Base-by-base conservation (phyloP, 2,797 vertebrate genomes). In the Phoxinus dragarum region DNA sequence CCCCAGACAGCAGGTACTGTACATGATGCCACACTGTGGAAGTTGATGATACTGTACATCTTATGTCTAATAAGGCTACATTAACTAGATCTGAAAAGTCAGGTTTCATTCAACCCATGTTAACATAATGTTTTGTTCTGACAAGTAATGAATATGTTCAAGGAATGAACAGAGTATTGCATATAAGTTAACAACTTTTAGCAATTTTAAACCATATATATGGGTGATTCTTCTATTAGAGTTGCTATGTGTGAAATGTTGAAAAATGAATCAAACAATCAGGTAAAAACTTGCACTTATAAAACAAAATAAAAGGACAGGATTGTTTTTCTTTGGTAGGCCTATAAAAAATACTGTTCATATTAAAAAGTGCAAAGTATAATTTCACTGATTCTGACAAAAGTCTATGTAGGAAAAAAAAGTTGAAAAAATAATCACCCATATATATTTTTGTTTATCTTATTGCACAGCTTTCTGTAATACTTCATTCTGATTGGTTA, bases 1-100 rank as follows among this genome's bases (percentile, higher is more conserved):
- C 97, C 98, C 27, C 93, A 98, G 93, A 97, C 97, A 93, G 95
- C 98, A 97, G 98, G 98, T 99, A 97, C 89, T 84, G 52, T 12
- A 67, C 54, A 84, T 86, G 69, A 82, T 88, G 54, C 47, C 73
- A 72, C 72, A 73, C 77, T 7, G 7, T 6, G 34, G 17, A 54
- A 44, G 47, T n/a, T 77, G 21, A 54, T 21, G 56, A 68, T 61
- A 6, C 36, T 7, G 40, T 21, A 42, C 6, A n/a, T 59, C n/a
- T 59, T 34, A 21, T 61, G 54, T 59, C 27, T 31, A 64, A 16
- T n/a, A 9, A 12, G 21, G 17, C 7, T 82, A 61, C 40, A 47
- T 42, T 27, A 71, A 81, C 36, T 11, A 14, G 38, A 72, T 52
- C 47, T 40, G 31, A 36, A 68, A 80, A 34, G 78, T 27, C 4